Conservation (phyloP, 2,888 invertebrate genomes). For the Melieria omissa region DNA sequence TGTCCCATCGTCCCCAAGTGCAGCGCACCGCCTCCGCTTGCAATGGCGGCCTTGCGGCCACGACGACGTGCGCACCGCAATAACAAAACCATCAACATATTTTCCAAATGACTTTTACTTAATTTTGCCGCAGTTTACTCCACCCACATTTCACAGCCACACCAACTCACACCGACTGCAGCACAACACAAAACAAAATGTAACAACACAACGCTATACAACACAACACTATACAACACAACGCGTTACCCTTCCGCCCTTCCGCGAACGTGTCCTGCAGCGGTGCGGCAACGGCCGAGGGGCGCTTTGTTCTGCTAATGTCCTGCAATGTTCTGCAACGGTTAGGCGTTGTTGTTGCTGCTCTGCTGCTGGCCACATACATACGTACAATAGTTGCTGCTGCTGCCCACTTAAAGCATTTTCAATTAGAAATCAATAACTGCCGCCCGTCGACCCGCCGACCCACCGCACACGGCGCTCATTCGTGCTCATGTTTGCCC, state of each 20-base stretch:
- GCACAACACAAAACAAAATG: too few species aligned
- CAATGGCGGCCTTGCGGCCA: not conserved
- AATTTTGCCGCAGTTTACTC: not conserved
- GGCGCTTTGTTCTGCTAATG: not conserved
- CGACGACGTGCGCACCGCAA: not conserved
- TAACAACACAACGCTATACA: too few species aligned
- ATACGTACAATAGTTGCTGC: conserved; percentile 3
- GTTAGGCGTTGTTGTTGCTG: not conserved
- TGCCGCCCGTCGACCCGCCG: conserved; percentile 20
- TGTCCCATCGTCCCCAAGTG: too few species aligned
- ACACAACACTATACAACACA: too few species aligned
- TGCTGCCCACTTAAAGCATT: conserved; percentile 51
- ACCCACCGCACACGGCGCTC: not conserved
- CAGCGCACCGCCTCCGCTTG: too few species aligned
- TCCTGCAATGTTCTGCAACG: not conserved
- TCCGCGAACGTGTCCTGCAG: too few species aligned
- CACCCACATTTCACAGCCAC: not conserved
- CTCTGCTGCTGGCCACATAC: too few species aligned
- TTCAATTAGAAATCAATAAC: conserved; percentile 61
- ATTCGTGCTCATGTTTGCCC: too few species aligned
- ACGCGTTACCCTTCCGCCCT: too few species aligned
- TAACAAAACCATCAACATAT: conserved; percentile 29
- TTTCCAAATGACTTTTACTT: conserved; percentile 34
- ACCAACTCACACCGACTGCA: too few species aligned
- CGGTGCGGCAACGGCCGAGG: conserved; percentile 4